Evolutionary conservation across 2,113 vertebrate genomes (phyloP).

Genomic region (Gnathonemus echidnorhynchus): DNA sequence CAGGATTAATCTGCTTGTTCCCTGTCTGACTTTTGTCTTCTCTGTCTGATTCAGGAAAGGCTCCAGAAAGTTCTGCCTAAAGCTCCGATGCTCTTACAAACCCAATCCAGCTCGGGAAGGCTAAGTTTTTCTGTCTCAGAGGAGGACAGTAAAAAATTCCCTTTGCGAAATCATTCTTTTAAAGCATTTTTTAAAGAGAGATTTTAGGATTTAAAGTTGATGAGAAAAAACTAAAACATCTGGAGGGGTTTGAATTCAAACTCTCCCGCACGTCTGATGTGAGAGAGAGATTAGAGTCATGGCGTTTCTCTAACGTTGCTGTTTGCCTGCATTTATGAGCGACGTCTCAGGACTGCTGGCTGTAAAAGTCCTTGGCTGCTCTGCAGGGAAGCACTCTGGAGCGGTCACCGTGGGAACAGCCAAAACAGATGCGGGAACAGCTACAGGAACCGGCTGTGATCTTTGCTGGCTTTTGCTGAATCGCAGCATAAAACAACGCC

Average conservation of each 20-base stretch:
- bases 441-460: conserved; percentile 48
- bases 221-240: conserved; percentile 33
- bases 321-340: conserved; percentile 38
- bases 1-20: neutral
- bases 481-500: neutral
- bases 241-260: conserved; percentile 15
- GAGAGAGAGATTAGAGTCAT: conserved; percentile 35
- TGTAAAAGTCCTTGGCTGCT: conserved; percentile 46
- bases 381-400: conserved; percentile 48
- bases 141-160: conserved; percentile 32
- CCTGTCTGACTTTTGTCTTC: neutral
- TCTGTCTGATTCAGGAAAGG: neutral
- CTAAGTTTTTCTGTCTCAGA: neutral
- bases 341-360: conserved; percentile 36
- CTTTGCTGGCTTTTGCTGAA: conserved; percentile 35
- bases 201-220: conserved; percentile 38
- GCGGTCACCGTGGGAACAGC: conserved; percentile 45
- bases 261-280: conserved; percentile 31
- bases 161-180: conserved; percentile 41
- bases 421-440: conserved; percentile 41
- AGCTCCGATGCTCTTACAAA: neutral
- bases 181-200: conserved; percentile 39
- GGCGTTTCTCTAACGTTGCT: conserved; percentile 44
- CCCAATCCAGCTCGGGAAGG: neutral
- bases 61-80: neutral